A percentile compares a stretch with the other conserved stretches of the same genome.
These are phyloP conservation scores for Tapirus indicus DNA, from an alignment of 2,797 vertebrate genomes.

Conservation along the genomic window DNA sequence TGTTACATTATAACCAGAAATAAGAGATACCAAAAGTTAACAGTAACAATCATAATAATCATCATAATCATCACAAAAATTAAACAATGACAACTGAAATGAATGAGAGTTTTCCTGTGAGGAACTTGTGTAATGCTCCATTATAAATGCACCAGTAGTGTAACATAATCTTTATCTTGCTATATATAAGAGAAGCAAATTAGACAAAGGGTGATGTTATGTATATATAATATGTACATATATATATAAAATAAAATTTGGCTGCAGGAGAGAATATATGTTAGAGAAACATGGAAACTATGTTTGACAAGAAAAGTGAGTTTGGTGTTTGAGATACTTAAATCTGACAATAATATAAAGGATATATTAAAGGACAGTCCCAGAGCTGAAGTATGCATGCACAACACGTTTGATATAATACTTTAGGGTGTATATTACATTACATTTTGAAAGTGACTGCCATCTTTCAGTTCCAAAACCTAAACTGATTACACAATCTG, in stretches of 20 bases:
- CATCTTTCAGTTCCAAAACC: neutral
- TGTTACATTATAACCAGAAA: neutral
- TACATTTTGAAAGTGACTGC: neutral
- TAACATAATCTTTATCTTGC: neutral
- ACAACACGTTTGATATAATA: neutral
- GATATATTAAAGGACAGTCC: neutral
- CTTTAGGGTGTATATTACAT: neutral
- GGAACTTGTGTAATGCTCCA: neutral
- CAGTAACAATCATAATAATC: neutral
- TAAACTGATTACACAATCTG: neutral
- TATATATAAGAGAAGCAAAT: neutral
- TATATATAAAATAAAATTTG: neutral
- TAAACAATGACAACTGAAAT: neutral
- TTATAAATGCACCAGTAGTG: neutral
- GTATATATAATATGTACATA: neutral
- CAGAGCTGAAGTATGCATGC: neutral
- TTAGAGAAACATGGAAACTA: neutral
- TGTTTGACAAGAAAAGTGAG: neutral
- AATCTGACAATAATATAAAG: neutral
- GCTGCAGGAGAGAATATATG: neutral
- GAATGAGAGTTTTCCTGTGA: neutral
- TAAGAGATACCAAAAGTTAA: neutral
- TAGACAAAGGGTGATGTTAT: neutral
- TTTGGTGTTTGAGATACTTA: neutral
- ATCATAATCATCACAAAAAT: neutral